Percentiles rank a stretch among this genome's conserved stretches.
Conservation (phyloP, 2,797 vertebrate species). For the Sebastes miniatus region DNA sequence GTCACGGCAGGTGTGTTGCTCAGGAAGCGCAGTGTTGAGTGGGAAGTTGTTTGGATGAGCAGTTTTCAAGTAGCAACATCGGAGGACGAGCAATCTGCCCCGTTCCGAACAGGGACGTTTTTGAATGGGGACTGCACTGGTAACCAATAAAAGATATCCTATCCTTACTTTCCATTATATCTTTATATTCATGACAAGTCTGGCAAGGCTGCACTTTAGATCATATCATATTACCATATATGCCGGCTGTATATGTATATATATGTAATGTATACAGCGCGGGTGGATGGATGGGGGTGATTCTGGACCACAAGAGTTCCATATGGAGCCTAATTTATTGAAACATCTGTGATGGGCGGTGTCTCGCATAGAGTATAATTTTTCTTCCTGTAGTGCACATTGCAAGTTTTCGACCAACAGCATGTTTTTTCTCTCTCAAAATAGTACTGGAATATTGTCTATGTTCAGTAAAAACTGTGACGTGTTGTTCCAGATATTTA, state of each 20-base stretch:
- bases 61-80: neutral
- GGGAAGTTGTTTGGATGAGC: neutral
- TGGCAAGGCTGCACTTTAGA: neutral
- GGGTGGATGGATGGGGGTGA: neutral
- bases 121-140: neutral
- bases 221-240: neutral
- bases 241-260: neutral
- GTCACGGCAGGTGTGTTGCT: neutral
- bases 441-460: neutral
- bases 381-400: neutral
- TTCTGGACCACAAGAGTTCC: neutral
- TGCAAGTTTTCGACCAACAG: neutral
- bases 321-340: neutral
- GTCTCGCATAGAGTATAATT: too few relatives aligned
- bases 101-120: neutral
- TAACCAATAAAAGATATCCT: neutral
- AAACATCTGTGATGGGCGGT: neutral
- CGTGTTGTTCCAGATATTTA: neutral
- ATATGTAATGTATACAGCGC: neutral
- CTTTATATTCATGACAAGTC: constrained; percentile 3
- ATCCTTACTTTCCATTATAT: neutral
- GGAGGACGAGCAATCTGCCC: neutral
- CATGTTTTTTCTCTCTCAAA: neutral
- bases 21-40: neutral
- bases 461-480: neutral